Base-by-base conservation (phyloP, 2,888 invertebrate genomes). In the Drosophila ustulata region DNA sequence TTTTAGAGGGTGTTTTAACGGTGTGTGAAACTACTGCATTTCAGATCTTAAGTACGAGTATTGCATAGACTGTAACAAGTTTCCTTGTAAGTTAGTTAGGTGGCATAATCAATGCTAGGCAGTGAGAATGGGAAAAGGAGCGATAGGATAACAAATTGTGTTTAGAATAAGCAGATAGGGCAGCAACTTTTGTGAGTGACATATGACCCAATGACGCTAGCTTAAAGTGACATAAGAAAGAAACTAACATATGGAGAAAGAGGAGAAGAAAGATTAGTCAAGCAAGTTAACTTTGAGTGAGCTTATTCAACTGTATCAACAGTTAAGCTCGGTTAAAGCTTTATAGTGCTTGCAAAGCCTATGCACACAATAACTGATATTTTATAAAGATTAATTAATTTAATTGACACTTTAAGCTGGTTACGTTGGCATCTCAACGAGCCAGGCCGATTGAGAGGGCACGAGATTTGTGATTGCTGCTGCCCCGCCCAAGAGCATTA, bases 31-130 rank as follows among this genome's bases (percentile, higher is more conserved):
- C 49, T 64, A 58, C 53, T 58, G 13, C 39, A 41, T 47, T n/a
- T 37, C 37, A 45, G 25, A 65, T 56, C 39, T 63, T 58, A 62
- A 66, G 52, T 79, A 51, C 51, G 83, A 85, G 88, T 89, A 89
- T 85, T 85, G 75, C 13, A 88, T 89, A 85, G 85, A 89, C 85
- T 87, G 88, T 82, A 85, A 75, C 82, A 59, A 80, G 85, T 84
- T 89, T 85, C 85, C 89, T 85, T 89, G 58, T 80, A 82, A 76
- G 71, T 45, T 80, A 83, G 86, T 72, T 84, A 88, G 80, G 72
- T 67, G 71, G 62, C 59, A 52, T 46, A 59, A 68, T 53, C 52
- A 68, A 69, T 61, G 56, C 47, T 64, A 34, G 68, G 30, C 32
- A 47, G 49, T 56, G 59, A 61, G 30, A 34, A 46, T 45, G 49